Base-by-base conservation (phyloP, 2,797 vertebrate species). In the Girardinus metallicus region DNA sequence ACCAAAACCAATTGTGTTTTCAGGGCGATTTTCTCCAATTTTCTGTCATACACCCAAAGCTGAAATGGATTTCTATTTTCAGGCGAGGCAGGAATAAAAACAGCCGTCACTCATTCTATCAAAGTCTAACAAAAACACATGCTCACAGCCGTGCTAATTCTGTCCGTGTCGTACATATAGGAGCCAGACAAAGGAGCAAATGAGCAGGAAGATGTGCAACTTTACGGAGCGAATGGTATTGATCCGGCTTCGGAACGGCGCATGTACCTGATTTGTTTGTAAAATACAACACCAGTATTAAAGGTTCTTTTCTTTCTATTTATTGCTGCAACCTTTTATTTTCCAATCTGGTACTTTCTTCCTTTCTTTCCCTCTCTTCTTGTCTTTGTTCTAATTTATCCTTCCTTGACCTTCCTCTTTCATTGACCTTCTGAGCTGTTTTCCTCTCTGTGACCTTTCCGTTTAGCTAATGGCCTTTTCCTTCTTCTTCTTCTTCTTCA, bases 1-100 rank as follows among this genome's bases (percentile, higher is more conserved):
- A 81, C 82, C 82, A 83, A 89, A 92, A 81, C 82, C 82, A 83
- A 91, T 89, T 86, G 84, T 31, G 75, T 81, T 87, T 86, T 76
- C 64, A 79, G 73, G 89, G 83, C 34, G 39, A 89, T 89, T 87
- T 83, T 83, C 83, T 79, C 82, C 87, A 87, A 85, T 89, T 90
- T 87, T 87, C 82, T 78, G 75, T 70, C 82, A 81, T 66, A 75
- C 87, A 76, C 88, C 86, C 81, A 66, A 81, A 82, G 81, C 81
- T 31, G 0, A 79, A 88, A 83, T 85, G 83, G 80, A 87, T 91
- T 92, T 90, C 57, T 79, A 64, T 83, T 85, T 82, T 36, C 1
- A 13, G 51, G 53, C 55, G n/a, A 76, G 78, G 76, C 29, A 80
- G 82, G 82, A 83, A 86, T 71, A 74, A 83, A 81, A 85, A 83